phyloP scores from a whole-genome alignment of 2,888 invertebrate species.

The Apotomis turbidana region DNA sequence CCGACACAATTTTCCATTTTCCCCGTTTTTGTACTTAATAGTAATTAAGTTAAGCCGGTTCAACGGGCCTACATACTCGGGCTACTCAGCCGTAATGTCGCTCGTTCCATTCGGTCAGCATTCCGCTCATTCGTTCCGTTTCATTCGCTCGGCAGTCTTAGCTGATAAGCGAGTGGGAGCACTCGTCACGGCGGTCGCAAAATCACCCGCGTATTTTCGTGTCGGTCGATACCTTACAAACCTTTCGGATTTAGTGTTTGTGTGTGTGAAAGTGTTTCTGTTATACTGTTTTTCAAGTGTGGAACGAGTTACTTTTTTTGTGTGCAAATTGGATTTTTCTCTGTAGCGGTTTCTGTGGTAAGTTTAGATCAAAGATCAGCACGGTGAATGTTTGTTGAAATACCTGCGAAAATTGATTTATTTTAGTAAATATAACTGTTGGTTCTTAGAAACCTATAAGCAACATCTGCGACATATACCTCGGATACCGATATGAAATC shows the following conservation, averaged over 20 bases:
- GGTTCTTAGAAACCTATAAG: no score
- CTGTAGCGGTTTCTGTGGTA: constrained; percentile 69
- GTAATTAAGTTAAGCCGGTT: constrained; percentile 38
- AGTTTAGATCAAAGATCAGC: constrained; percentile 56
- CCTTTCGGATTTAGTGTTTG: constrained; percentile 55
- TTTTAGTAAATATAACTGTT: background rate
- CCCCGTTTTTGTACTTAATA: constrained; percentile 46
- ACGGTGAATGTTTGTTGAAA: constrained; percentile 8
- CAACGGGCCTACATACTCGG: constrained; percentile 41
- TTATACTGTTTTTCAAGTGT: constrained; percentile 60
- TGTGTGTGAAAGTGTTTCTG: constrained; percentile 44
- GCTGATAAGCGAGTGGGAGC: constrained; percentile 65
- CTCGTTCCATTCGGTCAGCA: constrained; percentile 49
- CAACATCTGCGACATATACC: no score
- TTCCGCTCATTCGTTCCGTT: constrained; percentile 61
- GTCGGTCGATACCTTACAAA: constrained; percentile 54
- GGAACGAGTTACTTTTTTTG: constrained; percentile 67
- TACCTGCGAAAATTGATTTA: constrained; percentile 5
- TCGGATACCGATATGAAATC: no score
- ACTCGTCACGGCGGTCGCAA: constrained; percentile 54
- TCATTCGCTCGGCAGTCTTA: constrained; percentile 65
- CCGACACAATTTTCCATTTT: constrained; percentile 47
- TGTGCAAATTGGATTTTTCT: constrained; percentile 69
- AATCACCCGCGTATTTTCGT: constrained; percentile 62
- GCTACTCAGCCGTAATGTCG: constrained; percentile 36